Conservation (phyloP, 2,888 invertebrate genomes). For the Drosophila paramelanica region DNA sequence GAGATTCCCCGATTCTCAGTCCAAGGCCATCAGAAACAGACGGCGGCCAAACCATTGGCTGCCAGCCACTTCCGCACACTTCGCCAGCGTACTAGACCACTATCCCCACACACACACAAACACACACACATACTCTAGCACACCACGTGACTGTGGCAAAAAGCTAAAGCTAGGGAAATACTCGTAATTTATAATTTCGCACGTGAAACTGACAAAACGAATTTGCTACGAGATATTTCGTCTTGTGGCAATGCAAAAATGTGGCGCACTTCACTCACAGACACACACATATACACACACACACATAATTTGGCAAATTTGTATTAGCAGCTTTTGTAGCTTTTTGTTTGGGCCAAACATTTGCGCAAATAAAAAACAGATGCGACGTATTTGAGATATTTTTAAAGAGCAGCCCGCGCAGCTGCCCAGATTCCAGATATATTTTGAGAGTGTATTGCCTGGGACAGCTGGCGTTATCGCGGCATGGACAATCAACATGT, state of each 20-base stretch:
- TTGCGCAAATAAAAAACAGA: slow-evolving; percentile 76
- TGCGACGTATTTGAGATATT: slow-evolving; percentile 51
- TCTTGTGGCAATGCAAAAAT: slow-evolving; percentile 48
- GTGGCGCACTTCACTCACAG: slow-evolving; percentile 48
- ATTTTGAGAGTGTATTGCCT: slow-evolving; percentile 45
- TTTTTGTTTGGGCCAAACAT: slow-evolving; percentile 51
- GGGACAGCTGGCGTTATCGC: slow-evolving; percentile 65
- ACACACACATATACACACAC: slow-evolving; percentile 34
- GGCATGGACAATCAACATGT: slow-evolving; percentile 73
- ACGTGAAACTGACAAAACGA: slow-evolving; percentile 77
- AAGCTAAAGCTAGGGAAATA: slow-evolving; percentile 20
- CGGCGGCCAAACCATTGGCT: slow-evolving; percentile 56
- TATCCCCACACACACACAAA: slow-evolving; percentile 8
- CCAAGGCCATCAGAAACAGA: slow-evolving; percentile 79
- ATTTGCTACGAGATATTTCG: slow-evolving; percentile 26
- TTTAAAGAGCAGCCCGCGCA: slow-evolving; percentile 34
- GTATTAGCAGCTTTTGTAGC: slow-evolving; percentile 27
- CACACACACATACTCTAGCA: slow-evolving; percentile 1
- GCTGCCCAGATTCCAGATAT: slow-evolving; percentile 53
- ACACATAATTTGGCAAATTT: slow-evolving; percentile 9
- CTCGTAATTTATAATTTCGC: slow-evolving; percentile 78
- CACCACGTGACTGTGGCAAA: slow-evolving; percentile 2
- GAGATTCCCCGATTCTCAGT: slow-evolving; percentile 38
- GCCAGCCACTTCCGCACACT: slow-evolving; percentile 45
- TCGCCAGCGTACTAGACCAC: slow-evolving; percentile 1